phyloP scores from a whole-genome alignment of 2,113 vertebrate genomes.

The Dasypus novemcinctus region DNA sequence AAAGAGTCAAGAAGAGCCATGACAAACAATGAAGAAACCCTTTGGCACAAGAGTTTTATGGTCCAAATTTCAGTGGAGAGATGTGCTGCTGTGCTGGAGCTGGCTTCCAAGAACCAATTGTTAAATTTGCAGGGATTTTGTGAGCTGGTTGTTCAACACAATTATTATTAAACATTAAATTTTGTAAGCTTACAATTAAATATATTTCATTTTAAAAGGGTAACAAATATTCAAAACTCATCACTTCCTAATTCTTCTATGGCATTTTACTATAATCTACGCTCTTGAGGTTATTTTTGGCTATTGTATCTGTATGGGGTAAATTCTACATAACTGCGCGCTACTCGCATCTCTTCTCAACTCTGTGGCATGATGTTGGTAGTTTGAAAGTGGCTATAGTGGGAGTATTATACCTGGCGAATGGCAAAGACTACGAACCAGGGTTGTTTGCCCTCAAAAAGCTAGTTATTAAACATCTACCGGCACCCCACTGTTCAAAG shows the following conservation, averaged over 20 bases:
- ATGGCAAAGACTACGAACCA: not conserved
- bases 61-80: not conserved
- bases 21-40: not conserved
- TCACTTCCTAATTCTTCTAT: not conserved
- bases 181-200: not conserved
- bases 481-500: not conserved
- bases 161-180: not conserved
- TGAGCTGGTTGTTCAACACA: not conserved
- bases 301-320: no score
- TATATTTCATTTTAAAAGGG: not conserved
- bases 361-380: not conserved
- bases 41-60: not conserved
- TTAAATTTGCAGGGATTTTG: not conserved
- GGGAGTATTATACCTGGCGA: not conserved
- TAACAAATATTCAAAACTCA: not conserved
- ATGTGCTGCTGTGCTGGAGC: not conserved
- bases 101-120: not conserved
- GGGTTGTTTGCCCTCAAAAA: not conserved
- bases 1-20: not conserved
- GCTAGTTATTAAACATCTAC: not conserved
- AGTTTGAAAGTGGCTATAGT: not conserved
- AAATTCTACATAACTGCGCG: rapidly evolving
- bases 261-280: not conserved
- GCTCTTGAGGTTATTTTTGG: not conserved
- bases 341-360: not conserved